These are phyloP conservation scores for Solenopsis fugax DNA, from an alignment of 1,140 invertebrate genomes.

Conservation along the genomic window DNA sequence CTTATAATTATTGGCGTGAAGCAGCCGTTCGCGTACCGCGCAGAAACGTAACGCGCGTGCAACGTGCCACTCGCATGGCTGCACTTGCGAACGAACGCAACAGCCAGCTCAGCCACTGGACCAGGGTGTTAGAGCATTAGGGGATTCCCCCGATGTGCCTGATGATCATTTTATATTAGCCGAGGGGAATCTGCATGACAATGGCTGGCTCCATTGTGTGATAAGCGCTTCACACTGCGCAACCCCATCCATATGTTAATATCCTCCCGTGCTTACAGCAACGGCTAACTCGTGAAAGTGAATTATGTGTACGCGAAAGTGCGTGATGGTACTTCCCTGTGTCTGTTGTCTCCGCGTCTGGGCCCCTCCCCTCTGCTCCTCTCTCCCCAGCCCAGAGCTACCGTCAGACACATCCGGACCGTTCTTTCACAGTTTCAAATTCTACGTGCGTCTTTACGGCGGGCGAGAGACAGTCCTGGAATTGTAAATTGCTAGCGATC, in stretches of 20 bases:
- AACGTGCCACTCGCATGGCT: slow-evolving; percentile 67
- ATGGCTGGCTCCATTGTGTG: slow-evolving; percentile 77
- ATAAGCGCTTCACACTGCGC: slow-evolving; percentile 78
- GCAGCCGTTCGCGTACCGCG: not conserved
- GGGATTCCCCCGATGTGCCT: slow-evolving; percentile 79
- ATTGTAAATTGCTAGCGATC: slow-evolving; percentile 28
- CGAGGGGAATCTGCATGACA: slow-evolving; percentile 81
- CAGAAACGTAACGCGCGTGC: slow-evolving; percentile 36
- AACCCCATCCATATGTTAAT: slow-evolving; percentile 79
- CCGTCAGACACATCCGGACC: slow-evolving; percentile 23
- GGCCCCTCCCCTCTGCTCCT: not conserved
- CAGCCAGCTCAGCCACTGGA: slow-evolving; percentile 71
- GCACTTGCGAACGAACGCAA: slow-evolving; percentile 71
- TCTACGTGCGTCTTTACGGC: not conserved
- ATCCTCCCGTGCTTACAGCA: slow-evolving; percentile 70
- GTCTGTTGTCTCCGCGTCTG: slow-evolving; percentile 21
- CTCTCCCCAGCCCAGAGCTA: slow-evolving; percentile 1
- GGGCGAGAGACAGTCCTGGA: not conserved
- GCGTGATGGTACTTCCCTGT: slow-evolving; percentile 66
- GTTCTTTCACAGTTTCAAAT: slow-evolving; percentile 43
- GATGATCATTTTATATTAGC: slow-evolving; percentile 82
- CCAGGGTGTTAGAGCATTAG: slow-evolving; percentile 77
- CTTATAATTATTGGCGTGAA: slow-evolving; percentile 36
- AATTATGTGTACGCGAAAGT: slow-evolving; percentile 74
- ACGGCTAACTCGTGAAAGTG: slow-evolving; percentile 73